phyloP scores from a whole-genome alignment of 1,140 invertebrate species.

The Lasaia peninsularis region DNA sequence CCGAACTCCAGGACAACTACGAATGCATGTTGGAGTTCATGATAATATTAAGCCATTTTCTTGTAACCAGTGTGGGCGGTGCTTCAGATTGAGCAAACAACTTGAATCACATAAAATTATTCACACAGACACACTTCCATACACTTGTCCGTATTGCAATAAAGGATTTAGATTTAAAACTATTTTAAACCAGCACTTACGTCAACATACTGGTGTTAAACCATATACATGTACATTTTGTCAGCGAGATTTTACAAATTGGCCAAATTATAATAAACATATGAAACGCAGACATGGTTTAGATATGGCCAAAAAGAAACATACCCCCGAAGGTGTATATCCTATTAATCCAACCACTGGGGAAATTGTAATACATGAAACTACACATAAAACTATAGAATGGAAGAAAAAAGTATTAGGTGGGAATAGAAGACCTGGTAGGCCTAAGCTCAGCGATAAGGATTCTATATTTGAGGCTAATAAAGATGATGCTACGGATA shows the following conservation, averaged over 20 bases:
- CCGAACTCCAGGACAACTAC: conserved; percentile 45
- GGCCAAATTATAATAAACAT: conserved; percentile 87
- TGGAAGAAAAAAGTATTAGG: conserved; percentile 49
- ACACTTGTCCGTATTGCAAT: conserved; percentile 83
- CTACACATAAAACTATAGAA: conserved; percentile 44
- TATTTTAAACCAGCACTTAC: conserved; percentile 81
- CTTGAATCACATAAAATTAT: conserved; percentile 68
- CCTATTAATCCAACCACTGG: conserved; percentile 54
- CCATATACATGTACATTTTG: conserved; percentile 80
- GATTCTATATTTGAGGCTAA: conserved; percentile 10
- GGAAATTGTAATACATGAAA: conserved; percentile 39
- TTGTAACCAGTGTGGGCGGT: conserved; percentile 84
- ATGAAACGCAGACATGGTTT: conserved; percentile 83
- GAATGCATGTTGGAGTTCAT: conserved; percentile 80
- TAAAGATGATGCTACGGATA: too few relatives aligned
- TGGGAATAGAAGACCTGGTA: conserved; percentile 21
- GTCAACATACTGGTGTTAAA: conserved; percentile 81
- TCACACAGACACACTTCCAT: conserved; percentile 92
- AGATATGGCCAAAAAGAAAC: conserved; percentile 56
- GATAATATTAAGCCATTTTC: conserved; percentile 85
- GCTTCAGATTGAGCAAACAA: conserved; percentile 79
- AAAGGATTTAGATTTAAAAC: conserved; percentile 85
- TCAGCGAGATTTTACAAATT: conserved; percentile 84
- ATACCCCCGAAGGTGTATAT: conserved; percentile 50
- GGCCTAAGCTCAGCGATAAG: conserved; percentile 22